Base-by-base conservation (phyloP, 2,888 invertebrate genomes). In the Odontocolon sp. region DNA sequence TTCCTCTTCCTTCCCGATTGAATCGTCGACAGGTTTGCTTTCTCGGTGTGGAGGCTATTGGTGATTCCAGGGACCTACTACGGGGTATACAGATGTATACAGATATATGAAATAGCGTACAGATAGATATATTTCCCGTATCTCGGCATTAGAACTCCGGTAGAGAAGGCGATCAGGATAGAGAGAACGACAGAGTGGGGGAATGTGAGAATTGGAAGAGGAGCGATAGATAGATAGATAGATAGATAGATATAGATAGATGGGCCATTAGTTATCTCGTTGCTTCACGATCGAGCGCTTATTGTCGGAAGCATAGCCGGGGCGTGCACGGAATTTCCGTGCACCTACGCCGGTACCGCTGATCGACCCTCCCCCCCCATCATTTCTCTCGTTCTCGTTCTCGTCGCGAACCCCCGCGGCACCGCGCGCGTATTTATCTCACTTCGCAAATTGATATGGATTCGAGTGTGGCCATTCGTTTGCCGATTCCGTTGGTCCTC, bases 391-490 rank as follows among this genome's bases (percentile, higher is more conserved):
- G 26, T 66, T n/a, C n/a, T n/a, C n/a, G n/a, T n/a, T n/a, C 63
- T 50, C 42, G 33, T 36, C 36, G 50, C 31, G 33, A 79, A 54
- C 45, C 50, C 45, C 38, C 36, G 26, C 52, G 59, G 21, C 69
- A 38, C 45, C 50, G 50, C 50, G 18, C 47, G 38, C 69, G 61
- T 70, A 70, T 76, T 71, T 76, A 71, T 63, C 59, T 63, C 76
- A 68, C 50, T 68, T 64, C 52, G 72, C 72, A 68, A 77, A 77
- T 77, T 72, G 72, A 77, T 77, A 77, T 63, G 63, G 61, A 77
- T 71, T 67, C 42, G 64, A 64, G 64, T 50, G 64, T 47, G 6
- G 64, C 64, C 64, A 64, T 64, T 64, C 64, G 64, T 64, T 64
- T 23, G 47, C 33, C 64, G 64, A 64, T 64, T 50, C 64, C 36